Percentiles rank a stretch among this genome's conserved stretches.
phyloP scores from a whole-genome alignment of 2,888 invertebrate genomes.

The Acheta domesticus region DNA sequence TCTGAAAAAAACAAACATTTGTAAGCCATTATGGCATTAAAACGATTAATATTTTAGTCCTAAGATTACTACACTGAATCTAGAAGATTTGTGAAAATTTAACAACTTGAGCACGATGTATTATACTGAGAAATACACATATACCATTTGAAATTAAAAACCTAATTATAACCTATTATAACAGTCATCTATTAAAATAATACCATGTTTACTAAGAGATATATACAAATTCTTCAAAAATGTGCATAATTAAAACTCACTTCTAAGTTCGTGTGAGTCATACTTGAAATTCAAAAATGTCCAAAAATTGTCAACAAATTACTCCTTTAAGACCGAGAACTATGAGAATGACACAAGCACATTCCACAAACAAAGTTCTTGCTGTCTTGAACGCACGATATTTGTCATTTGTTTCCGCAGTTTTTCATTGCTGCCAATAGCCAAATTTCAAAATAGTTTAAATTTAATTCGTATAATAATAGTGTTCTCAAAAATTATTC shows the following conservation, averaged over 20 bases:
- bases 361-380: background rate
- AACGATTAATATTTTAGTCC: background rate
- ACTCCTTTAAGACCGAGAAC: background rate
- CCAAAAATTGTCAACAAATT: background rate
- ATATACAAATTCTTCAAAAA: background rate
- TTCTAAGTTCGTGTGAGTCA: background rate
- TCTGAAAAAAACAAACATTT: constrained; percentile 49
- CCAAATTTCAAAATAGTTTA: too few species aligned
- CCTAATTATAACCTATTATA: background rate
- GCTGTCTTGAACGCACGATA: too few species aligned
- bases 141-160: background rate
- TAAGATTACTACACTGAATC: too few species aligned
- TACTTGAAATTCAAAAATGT: background rate
- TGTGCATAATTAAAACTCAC: background rate
- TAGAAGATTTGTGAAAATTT: background rate
- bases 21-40: too few species aligned
- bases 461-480: too few species aligned
- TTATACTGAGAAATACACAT: background rate
- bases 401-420: too few species aligned
- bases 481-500: too few species aligned
- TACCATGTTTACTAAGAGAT: background rate
- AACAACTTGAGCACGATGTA: background rate
- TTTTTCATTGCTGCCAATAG: too few species aligned
- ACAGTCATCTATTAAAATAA: background rate
- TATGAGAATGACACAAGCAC: background rate